A percentile compares a stretch with the other conserved stretches of the same genome.
phyloP scores from a whole-genome alignment of 1,140 invertebrate genomes.

The Paralvinella palmiformis region DNA sequence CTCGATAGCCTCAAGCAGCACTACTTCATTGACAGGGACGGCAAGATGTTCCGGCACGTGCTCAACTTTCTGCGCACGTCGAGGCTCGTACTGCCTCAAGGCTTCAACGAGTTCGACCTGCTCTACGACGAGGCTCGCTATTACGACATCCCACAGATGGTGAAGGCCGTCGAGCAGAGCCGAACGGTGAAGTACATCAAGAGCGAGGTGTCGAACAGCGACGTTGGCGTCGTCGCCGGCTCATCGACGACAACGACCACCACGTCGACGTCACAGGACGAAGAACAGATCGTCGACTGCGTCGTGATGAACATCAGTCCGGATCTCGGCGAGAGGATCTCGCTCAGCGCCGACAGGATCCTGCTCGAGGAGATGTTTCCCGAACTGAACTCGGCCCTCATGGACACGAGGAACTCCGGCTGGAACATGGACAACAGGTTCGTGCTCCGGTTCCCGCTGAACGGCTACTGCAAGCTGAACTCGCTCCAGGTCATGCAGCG shows the following conservation, averaged over 20 bases:
- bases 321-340: constrained; percentile 79
- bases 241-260: neutral
- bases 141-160: neutral
- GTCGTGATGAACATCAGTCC: constrained; percentile 81
- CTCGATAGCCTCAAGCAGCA: constrained; percentile 94
- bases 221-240: too few species aligned
- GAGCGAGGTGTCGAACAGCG: too few species aligned
- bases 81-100: constrained; percentile 74
- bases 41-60: constrained; percentile 91
- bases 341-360: constrained; percentile 72
- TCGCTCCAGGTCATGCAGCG: constrained; percentile 83
- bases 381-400: constrained; percentile 75
- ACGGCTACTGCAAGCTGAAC: constrained; percentile 87
- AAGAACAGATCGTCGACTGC: constrained; percentile 57
- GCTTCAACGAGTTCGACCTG: constrained; percentile 81
- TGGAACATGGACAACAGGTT: constrained; percentile 81
- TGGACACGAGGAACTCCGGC: constrained; percentile 70
- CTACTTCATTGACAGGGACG: constrained; percentile 95
- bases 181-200: too few species aligned
- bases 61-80: constrained; percentile 92
- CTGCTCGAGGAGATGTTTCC: constrained; percentile 78
- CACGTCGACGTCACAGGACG: neutral
- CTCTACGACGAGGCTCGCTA: constrained; percentile 80
- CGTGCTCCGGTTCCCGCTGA: constrained; percentile 82
- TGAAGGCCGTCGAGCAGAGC: neutral